phyloP scores from a whole-genome alignment of 92 coral and sea anemone species.

The Meandrina meandrites region DNA sequence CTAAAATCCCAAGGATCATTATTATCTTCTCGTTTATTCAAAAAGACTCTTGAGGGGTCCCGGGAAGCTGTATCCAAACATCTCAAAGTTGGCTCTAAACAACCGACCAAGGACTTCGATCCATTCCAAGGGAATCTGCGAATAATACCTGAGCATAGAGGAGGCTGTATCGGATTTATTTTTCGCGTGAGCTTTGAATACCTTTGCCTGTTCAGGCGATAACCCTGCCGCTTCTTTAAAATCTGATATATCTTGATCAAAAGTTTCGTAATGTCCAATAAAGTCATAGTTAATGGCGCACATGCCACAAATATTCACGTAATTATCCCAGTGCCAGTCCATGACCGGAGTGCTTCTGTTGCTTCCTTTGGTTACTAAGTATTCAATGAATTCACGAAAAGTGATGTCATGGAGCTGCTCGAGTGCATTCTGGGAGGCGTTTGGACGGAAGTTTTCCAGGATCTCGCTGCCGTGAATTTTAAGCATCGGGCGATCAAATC shows the following conservation, averaged over 20 bases:
- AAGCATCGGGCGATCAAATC: neutral
- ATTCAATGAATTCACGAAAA: constrained; percentile 14
- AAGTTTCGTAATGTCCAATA: constrained; percentile 9
- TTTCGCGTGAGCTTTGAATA: neutral
- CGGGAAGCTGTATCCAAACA: constrained; percentile 11
- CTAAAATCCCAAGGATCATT: too few species aligned
- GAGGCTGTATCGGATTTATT: neutral
- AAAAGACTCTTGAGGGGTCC: constrained; percentile 4
- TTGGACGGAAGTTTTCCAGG: neutral
- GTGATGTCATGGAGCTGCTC: constrained; percentile 1
- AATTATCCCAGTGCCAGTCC: constrained; percentile 29
- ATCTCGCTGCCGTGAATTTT: neutral
- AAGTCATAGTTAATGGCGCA: constrained; percentile 12
- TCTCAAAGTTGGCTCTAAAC: neutral
- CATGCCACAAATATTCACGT: neutral
- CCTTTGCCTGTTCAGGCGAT: neutral
- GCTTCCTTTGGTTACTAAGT: constrained; percentile 10
- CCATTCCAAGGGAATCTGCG: constrained; percentile 14
- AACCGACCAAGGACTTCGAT: neutral
- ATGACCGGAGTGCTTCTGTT: neutral
- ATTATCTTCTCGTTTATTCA: neutral
- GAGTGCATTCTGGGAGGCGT: neutral
- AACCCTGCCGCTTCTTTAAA: neutral
- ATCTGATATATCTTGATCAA: neutral
- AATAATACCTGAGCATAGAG: neutral